These are phyloP conservation scores for Eledona agricola DNA, from an alignment of 2,888 invertebrate genomes.

Conservation along the genomic window DNA sequence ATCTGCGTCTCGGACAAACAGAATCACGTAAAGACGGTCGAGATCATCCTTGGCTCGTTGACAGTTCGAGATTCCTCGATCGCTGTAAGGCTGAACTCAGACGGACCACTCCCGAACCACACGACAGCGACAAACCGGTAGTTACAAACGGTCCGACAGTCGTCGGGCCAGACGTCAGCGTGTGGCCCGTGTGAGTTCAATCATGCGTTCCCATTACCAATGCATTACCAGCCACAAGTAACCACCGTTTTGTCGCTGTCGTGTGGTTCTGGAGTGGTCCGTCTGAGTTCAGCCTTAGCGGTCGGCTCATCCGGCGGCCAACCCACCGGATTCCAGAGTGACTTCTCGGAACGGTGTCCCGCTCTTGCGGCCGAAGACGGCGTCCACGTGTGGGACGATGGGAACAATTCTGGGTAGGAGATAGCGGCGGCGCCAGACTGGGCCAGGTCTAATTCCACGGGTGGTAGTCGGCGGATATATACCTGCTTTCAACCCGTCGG, in stretches of 20 bases:
- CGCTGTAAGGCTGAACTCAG: no score
- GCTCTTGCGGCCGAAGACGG: no score
- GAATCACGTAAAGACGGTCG: conserved; percentile 1
- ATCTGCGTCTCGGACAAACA: background rate
- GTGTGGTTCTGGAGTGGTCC: no score
- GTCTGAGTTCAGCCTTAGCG: conserved; percentile 34
- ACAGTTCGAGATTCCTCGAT: conserved; percentile 35
- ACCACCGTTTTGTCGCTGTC: no score
- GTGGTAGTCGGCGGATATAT: conserved; percentile 52
- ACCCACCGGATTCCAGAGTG: conserved; percentile 56
- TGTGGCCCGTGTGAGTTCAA: no score
- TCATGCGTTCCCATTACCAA: no score
- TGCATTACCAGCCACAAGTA: no score
- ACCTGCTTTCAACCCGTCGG: conserved; percentile 26
- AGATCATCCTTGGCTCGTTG: conserved; percentile 28
- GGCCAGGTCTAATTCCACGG: conserved; percentile 56
- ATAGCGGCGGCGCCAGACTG: conserved; percentile 57
- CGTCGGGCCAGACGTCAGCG: no score
- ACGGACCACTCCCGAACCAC: no score
- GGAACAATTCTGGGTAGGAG: conserved; percentile 47
- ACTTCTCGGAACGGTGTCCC: conserved; percentile 49
- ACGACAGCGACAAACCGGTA: no score
- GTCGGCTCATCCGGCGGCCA: conserved; percentile 52
- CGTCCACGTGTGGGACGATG: conserved; percentile 37
- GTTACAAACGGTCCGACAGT: no score